Percentiles rank a stretch among this genome's conserved stretches.
Conservation (phyloP, 2,113 vertebrate genomes). For the Galeopterus variegatus region DNA sequence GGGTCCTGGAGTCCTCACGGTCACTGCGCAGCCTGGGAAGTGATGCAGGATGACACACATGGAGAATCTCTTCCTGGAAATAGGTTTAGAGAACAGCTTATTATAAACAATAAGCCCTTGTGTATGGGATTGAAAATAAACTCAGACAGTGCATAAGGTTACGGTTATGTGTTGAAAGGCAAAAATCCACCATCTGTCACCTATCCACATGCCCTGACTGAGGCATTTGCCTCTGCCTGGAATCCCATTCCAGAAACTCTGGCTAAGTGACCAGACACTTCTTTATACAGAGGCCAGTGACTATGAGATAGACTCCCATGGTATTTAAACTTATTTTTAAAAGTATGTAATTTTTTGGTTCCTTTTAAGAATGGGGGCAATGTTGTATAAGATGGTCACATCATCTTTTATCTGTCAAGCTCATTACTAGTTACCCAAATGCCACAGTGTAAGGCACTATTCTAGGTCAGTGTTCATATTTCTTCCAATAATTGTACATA, state of each 20-base stretch:
- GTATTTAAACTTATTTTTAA: constrained; percentile 52
- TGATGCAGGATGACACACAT: constrained; percentile 32
- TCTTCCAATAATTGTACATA: neutral
- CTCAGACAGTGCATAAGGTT: constrained; percentile 79
- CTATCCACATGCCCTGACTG: constrained; percentile 60
- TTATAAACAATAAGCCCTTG: constrained; percentile 80
- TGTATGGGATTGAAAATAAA: constrained; percentile 85
- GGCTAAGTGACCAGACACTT: neutral
- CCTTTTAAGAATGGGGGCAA: constrained; percentile 9
- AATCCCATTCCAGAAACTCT: constrained; percentile 45
- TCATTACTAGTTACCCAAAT: neutral
- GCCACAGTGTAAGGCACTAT: neutral
- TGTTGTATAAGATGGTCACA: neutral
- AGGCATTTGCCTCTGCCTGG: neutral
- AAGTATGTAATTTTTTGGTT: neutral
- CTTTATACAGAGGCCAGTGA: constrained; percentile 12
- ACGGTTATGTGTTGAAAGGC: constrained; percentile 86
- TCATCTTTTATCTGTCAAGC: neutral
- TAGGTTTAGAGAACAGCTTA: constrained; percentile 75
- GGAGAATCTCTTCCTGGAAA: constrained; percentile 84
- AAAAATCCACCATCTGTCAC: constrained; percentile 83
- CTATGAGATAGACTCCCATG: neutral
- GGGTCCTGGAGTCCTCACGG: neutral
- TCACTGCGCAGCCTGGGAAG: neutral
- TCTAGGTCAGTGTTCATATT: neutral